Evolutionary conservation across 2,888 invertebrate species (phyloP).

Genomic region (Caenorhabditis sp.): DNA sequence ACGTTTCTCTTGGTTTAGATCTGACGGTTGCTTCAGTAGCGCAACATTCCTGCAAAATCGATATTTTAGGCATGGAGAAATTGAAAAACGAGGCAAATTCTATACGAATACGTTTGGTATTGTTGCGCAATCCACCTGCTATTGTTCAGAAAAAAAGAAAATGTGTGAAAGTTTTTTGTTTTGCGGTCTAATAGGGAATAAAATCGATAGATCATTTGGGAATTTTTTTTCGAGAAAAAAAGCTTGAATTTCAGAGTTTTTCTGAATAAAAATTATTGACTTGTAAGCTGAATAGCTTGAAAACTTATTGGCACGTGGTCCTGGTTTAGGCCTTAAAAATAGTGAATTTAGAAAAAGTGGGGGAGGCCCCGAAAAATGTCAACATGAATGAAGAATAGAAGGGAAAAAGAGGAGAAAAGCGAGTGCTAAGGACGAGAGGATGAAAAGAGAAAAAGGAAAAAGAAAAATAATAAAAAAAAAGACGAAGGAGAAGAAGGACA

Average conservation of each 20-base stretch:
- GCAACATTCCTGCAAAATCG: constrained; percentile 1
- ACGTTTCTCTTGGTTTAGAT: too few relatives aligned
- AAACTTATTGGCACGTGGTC: too few relatives aligned
- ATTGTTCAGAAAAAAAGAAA: too few relatives aligned
- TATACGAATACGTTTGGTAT: neutral
- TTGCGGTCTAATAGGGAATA: too few relatives aligned
- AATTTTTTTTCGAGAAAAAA: too few relatives aligned
- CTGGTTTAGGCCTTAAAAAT: neutral
- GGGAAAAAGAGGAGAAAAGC: neutral
- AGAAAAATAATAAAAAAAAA: neutral
- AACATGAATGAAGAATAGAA: constrained; percentile 1
- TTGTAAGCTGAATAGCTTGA: too few relatives aligned
- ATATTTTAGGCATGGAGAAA: too few relatives aligned
- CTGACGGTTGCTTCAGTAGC: neutral
- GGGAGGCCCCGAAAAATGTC: constrained; percentile 2
- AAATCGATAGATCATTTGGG: too few relatives aligned
- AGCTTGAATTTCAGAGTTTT: too few relatives aligned
- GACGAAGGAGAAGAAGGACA: neutral
- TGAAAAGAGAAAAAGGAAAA: constrained; percentile 1
- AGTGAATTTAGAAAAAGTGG: neutral
- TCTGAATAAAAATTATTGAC: too few relatives aligned
- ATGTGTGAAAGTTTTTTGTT: too few relatives aligned
- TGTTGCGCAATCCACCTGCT: neutral
- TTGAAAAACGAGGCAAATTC: too few relatives aligned
- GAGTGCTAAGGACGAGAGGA: neutral